Percentiles rank a stretch among this genome's conserved stretches.
phyloP scores from a whole-genome alignment of 2,888 invertebrate species.

The Thumatha senex region DNA sequence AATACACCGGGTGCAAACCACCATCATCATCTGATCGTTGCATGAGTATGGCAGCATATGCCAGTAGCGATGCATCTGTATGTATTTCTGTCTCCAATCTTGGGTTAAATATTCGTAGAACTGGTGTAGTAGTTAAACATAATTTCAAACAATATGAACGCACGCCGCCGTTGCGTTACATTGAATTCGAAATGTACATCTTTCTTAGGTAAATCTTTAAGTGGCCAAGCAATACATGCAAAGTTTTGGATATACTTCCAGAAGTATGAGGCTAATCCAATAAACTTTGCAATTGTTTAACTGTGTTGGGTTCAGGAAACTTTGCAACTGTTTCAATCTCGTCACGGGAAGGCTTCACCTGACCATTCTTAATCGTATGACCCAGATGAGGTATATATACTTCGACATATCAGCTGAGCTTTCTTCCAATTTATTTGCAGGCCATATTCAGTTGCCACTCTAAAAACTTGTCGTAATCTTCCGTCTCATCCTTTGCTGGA shows the following conservation, averaged over 20 bases:
- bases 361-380: background rate
- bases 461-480: background rate
- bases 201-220: slow-evolving; percentile 27
- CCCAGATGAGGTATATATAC: background rate
- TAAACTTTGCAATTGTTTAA: slow-evolving; percentile 23
- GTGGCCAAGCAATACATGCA: slow-evolving; percentile 28
- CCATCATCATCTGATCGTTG: too few species aligned
- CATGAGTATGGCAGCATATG: too few species aligned
- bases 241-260: slow-evolving; percentile 20
- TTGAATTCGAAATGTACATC: too few species aligned
- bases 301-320: background rate
- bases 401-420: background rate
- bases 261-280: slow-evolving; percentile 20
- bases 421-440: background rate
- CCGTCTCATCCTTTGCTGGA: background rate
- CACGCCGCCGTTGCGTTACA: too few species aligned
- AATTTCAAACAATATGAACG: too few species aligned
- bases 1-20: too few species aligned
- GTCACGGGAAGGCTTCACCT: background rate
- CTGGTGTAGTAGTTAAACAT: too few species aligned
- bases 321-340: background rate
- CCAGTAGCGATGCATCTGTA: too few species aligned
- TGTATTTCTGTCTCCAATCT: too few species aligned
- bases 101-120: too few species aligned
- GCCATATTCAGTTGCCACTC: background rate